These are phyloP conservation scores for Gallirallus australis DNA, from an alignment of 2,797 vertebrate species.

Conservation along the genomic window DNA sequence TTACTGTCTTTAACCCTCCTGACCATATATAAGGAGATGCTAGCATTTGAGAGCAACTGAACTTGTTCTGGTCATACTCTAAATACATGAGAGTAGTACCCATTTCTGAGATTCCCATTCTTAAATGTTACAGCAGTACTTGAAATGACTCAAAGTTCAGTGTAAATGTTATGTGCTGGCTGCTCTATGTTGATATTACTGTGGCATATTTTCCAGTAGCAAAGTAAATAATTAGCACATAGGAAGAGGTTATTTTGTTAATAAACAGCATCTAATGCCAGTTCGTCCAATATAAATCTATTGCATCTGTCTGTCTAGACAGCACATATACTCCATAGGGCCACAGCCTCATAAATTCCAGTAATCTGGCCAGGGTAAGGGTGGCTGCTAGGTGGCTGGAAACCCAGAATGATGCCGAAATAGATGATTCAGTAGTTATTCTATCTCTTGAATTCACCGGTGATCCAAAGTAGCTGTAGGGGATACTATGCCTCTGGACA, in stretches of 20 bases:
- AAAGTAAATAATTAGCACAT: slow-evolving; percentile 24
- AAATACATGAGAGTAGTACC: background rate
- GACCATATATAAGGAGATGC: background rate
- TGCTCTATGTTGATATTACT: background rate
- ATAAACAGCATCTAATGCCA: background rate
- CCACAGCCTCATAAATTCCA: background rate
- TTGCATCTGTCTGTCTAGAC: background rate
- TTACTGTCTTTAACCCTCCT: background rate
- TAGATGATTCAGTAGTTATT: background rate
- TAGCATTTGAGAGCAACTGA: background rate
- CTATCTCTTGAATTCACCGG: background rate
- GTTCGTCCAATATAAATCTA: background rate
- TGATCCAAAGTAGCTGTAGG: background rate
- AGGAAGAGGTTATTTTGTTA: background rate
- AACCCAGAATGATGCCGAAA: background rate
- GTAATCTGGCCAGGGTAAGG: background rate
- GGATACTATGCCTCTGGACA: background rate
- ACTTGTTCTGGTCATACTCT: background rate
- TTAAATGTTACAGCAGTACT: background rate
- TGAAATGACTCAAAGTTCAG: background rate
- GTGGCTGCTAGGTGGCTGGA: background rate
- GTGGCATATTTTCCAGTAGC: background rate
- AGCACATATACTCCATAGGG: background rate
- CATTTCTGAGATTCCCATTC: background rate
- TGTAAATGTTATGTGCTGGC: background rate